Percentiles rank a stretch among this genome's conserved stretches.
phyloP scores from a whole-genome alignment of 2,113 vertebrate genomes.

The Psilopogon haemacephalus region DNA sequence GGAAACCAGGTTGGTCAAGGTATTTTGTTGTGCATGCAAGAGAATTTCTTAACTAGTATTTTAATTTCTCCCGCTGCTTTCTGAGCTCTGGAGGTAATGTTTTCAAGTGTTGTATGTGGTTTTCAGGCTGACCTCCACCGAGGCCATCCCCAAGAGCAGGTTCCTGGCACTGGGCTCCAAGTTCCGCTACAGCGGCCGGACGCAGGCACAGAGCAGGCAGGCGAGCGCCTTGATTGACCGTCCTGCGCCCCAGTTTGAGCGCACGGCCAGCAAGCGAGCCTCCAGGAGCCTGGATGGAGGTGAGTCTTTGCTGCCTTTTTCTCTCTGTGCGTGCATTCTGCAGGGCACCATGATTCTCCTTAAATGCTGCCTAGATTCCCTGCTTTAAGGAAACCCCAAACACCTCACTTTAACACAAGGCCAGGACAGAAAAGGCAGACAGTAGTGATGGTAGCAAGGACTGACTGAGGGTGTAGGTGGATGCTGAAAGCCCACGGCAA shows the following conservation, averaged over 20 bases:
- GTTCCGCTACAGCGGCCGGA: slow-evolving; percentile 96
- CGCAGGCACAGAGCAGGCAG: slow-evolving; percentile 93
- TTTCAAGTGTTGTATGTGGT: not conserved
- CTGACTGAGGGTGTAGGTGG: not conserved
- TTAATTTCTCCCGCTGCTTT: not conserved
- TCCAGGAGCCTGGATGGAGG: slow-evolving; percentile 95
- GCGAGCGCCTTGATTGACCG: slow-evolving; percentile 95
- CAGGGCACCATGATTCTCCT: not conserved
- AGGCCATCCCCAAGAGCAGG: slow-evolving; percentile 90
- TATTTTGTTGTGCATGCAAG: not conserved
- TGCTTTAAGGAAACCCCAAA: not conserved
- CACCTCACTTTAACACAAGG: not conserved
- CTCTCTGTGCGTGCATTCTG: not conserved
- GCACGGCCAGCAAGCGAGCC: slow-evolving; percentile 91
- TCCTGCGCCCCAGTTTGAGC: slow-evolving; percentile 91
- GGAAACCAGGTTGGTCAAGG: too few species aligned
- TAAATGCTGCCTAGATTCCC: not conserved
- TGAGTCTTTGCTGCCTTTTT: slow-evolving; percentile 41
- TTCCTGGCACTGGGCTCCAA: slow-evolving; percentile 95
- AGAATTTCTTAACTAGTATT: not conserved
- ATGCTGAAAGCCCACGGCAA: not conserved
- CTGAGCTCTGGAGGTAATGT: not conserved
- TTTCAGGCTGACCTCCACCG: slow-evolving; percentile 90
- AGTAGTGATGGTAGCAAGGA: not conserved
- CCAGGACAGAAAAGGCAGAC: not conserved